phyloP scores from a whole-genome alignment of 2,113 vertebrate genomes.

The Candoia aspera region DNA sequence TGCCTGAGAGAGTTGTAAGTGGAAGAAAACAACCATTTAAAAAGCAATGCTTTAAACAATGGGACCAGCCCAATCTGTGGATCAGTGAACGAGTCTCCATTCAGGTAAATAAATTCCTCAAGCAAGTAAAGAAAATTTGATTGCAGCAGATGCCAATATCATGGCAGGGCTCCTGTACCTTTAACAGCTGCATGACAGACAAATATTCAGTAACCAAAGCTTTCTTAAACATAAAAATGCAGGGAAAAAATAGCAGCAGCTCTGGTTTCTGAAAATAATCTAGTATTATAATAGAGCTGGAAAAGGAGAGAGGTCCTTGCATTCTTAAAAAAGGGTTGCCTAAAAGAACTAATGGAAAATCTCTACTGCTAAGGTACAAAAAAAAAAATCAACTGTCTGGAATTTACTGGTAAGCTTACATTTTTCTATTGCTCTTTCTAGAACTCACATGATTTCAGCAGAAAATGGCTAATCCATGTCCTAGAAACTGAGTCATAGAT shows the following conservation, averaged over 20 bases:
- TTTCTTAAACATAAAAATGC: neutral
- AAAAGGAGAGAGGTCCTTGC: neutral
- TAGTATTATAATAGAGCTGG: neutral
- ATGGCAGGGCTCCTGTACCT: neutral
- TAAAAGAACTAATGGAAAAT: conserved; percentile 50
- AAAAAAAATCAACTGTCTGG: conserved; percentile 40
- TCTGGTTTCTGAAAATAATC: neutral
- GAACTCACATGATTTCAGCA: conserved; percentile 20
- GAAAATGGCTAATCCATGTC: conserved; percentile 47
- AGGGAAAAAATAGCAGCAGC: neutral
- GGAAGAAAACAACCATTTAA: conserved; percentile 64
- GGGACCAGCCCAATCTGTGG: conserved; percentile 75
- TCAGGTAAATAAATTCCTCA: conserved; percentile 48
- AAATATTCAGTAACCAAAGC: neutral
- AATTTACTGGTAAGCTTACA: neutral
- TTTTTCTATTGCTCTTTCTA: conserved; percentile 2
- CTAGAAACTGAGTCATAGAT: conserved; percentile 27
- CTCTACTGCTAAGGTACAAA: conserved; percentile 9
- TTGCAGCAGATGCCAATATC: neutral
- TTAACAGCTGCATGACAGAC: neutral
- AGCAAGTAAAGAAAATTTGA: conserved; percentile 42
- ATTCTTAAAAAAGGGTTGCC: conserved; percentile 30
- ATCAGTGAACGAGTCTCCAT: conserved; percentile 34
- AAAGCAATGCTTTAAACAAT: conserved; percentile 47
- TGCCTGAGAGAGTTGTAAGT: conserved; percentile 69